phyloP scores from a whole-genome alignment of 2,113 vertebrate genomes.

The Argyrosomus japonicus region DNA sequence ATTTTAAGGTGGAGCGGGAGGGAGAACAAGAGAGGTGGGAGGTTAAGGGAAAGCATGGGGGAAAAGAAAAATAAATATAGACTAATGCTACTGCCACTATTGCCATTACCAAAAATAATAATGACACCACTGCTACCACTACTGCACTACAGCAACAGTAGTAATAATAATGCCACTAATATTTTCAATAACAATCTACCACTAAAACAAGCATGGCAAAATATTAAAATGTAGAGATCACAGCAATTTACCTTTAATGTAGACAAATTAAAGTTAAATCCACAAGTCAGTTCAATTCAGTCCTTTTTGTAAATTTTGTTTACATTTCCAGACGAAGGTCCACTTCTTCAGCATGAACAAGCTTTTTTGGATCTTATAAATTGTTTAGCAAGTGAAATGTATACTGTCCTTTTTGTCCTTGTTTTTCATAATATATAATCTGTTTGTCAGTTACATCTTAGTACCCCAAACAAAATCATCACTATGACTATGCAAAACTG shows the following conservation, averaged over 20 bases:
- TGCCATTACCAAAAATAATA: background rate
- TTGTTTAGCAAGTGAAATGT: conserved; percentile 6
- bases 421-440: background rate
- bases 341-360: conserved; percentile 15
- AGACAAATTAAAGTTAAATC: background rate
- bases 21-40: background rate
- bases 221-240: background rate
- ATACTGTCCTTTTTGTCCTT: background rate
- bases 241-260: background rate
- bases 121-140: background rate
- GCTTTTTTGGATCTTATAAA: conserved; percentile 35
- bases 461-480: background rate
- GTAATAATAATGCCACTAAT: background rate
- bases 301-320: background rate
- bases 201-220: background rate
- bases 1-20: background rate
- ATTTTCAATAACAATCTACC: background rate
- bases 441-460: background rate
- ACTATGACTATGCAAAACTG: background rate
- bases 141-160: background rate
- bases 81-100: background rate
- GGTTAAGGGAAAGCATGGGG: background rate
- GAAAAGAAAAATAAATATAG: background rate
- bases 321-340: background rate
- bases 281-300: background rate